A percentile compares a stretch with the other conserved stretches of the same genome.
phyloP scores from a whole-genome alignment of 53 echinoderm and acorn worm species.

The Hippasteria phrygiana region DNA sequence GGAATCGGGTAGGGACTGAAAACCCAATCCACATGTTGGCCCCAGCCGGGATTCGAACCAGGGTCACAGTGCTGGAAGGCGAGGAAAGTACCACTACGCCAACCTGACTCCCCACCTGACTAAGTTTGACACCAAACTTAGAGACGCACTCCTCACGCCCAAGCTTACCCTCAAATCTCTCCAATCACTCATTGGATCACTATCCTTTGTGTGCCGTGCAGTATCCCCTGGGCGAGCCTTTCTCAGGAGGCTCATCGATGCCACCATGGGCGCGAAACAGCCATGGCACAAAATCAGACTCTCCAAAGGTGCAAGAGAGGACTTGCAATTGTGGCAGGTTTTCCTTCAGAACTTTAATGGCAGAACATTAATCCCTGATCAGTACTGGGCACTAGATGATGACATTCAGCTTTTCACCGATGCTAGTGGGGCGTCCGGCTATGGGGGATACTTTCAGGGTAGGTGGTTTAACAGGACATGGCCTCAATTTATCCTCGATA shows the following conservation, averaged over 20 bases:
- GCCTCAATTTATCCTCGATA: neutral
- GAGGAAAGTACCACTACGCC: no score
- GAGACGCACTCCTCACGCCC: neutral
- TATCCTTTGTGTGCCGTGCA: slow-evolving; percentile 49
- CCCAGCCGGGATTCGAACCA: no score
- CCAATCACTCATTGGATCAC: slow-evolving; percentile 51
- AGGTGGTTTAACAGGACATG: slow-evolving; percentile 47
- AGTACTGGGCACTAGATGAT: slow-evolving; percentile 18
- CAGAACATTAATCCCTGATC: slow-evolving; percentile 51
- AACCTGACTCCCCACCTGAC: no score
- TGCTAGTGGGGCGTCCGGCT: slow-evolving; percentile 48
- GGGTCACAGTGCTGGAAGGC: no score
- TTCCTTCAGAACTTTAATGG: slow-evolving; percentile 61
- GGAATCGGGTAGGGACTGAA: no score
- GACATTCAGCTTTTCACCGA: slow-evolving; percentile 60
- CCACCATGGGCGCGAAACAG: slow-evolving; percentile 2
- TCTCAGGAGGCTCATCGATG: slow-evolving; percentile 51
- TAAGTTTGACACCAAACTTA: slow-evolving; percentile 20
- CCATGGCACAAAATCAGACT: slow-evolving; percentile 13
- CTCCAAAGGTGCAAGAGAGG: slow-evolving; percentile 2
- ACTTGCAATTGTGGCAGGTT: slow-evolving; percentile 47
- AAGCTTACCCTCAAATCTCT: slow-evolving; percentile 24
- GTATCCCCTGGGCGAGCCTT: slow-evolving; percentile 62
- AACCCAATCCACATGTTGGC: no score
- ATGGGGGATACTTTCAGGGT: slow-evolving; percentile 53